Base-by-base conservation (phyloP, 2,797 vertebrate genomes). In the Eulemur coronatus region DNA sequence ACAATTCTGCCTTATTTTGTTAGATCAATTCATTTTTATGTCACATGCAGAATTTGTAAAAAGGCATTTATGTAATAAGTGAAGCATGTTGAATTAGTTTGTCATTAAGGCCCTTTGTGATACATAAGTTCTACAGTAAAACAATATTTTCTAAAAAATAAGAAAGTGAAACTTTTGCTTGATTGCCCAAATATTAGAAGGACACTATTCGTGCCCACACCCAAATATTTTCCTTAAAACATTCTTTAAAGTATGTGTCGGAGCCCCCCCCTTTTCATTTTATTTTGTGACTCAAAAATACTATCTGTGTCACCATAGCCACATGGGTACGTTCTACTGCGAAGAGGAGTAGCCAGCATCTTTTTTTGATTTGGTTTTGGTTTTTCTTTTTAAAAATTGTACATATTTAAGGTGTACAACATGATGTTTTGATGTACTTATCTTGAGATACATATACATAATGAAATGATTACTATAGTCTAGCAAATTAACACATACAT, bases 1-100 rank as follows among this genome's bases (percentile, higher is more conserved):
- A 88, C 79, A 96, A 95, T 70, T 80, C 69, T 89, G 9, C 70
- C 50, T 92, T 95, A 85, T 84, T 94, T 81, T 84, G n/a, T 92
- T 79, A 91, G 30, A 84, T 52, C 22, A 86, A 28, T 89, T 89
- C 11, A 52, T 90, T 96, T 97, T 90, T 92, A 70, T 90, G 87
- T 91, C 61, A 70, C 69, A 26, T 26, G 7, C 94, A 94, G 30
- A 81, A 75, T 85, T 75, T 48, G n/a, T 79, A 63, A 91, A 89
- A 95, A 92, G 72, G 30, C 20, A 57, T 52, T 82, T 86, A 48
- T 80, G n/a, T 89, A 67, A 63, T 50, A 96, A 97, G 89, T 82
- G 28, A 38, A 41, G 84, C 46, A 73, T 50, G 3, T 18, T 89
- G n/a, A 43, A 73, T 86, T 95, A 70, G 57, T 95, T 94, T 80